Base-by-base conservation (phyloP, 2,797 vertebrate species). In the Hemibagrus guttatus region DNA sequence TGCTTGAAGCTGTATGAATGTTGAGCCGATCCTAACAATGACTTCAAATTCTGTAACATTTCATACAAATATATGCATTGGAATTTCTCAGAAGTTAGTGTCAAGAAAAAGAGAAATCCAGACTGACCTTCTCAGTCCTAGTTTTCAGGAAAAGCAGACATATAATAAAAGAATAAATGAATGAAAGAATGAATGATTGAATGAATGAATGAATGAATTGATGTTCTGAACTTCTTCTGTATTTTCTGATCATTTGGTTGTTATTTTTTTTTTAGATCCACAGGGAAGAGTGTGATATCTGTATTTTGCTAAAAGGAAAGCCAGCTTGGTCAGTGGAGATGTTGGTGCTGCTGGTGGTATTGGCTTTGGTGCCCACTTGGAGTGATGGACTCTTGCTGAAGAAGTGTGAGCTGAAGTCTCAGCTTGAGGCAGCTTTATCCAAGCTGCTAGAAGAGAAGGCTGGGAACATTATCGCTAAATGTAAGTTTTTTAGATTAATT, bases 341-440 rank as follows among this genome's bases (percentile, higher is more conserved):
- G 89, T 23, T 93, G 83, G 35, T 85, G 6, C 64, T 75, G 12
- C 21, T 93, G 28, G 84, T 89, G 35, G 74, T 92, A 85, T 89
- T 42, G 6, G 85, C 80, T 6, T 23, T 93, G 85, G 83, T 86
- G 23, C 87, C 87, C 31, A 46, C 83, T 21, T 84, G 84, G 56
- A 85, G 85, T 0, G 91, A 93, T 14, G 89, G 90, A n/a, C 58
- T 85, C 2, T 58, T 11, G 1, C 28, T 93, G 61, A 80, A 83
- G 14, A 91, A n/a, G 59, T 94, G 93, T 9, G 88, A 93, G 66
- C 89, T 95, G 76, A 93, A 11, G 58, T 7, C 81, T 0, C 14
- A 83, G 6, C 91, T 95, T 0, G 0, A 14, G 0, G 0, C 7
- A 0, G 39, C 8, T 12, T 16, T 92, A 13, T 0, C 0, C 0